These are phyloP conservation scores for Penaeus japonicus DNA, from an alignment of 1,140 invertebrate genomes.

Conservation along the genomic window DNA sequence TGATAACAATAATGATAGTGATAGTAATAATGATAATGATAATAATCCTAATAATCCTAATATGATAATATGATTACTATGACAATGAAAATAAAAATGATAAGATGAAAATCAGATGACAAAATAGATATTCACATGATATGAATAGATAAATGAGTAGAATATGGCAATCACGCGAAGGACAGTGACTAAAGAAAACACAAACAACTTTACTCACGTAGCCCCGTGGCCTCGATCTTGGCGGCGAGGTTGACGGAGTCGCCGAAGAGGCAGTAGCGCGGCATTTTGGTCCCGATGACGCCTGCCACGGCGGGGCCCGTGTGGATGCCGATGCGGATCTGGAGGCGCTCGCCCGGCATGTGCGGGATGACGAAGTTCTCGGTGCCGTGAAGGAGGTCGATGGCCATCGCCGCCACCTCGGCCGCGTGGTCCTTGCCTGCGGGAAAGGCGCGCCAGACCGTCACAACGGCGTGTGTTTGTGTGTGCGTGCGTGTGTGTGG, in stretches of 20 bases:
- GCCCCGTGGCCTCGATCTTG: slow-evolving; percentile 81
- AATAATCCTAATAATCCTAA: not conserved
- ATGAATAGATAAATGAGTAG: not conserved
- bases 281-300: slow-evolving; percentile 83
- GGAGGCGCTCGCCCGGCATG: slow-evolving; percentile 73
- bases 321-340: slow-evolving; percentile 80
- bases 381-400: slow-evolving; percentile 81
- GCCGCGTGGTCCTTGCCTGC: slow-evolving; percentile 81
- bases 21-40: not conserved
- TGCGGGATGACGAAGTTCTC: slow-evolving; percentile 81
- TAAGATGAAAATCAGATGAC: not conserved
- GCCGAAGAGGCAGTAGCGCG: slow-evolving; percentile 83
- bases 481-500: not conserved
- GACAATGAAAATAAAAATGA: not conserved
- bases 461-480: not conserved
- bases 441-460: not conserved
- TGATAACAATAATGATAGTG: not conserved
- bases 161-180: not conserved
- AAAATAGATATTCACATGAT: too few species aligned
- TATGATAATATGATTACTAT: not conserved
- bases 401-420: slow-evolving; percentile 88
- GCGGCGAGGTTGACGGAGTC: slow-evolving; percentile 85
- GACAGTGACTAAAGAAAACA: not conserved
- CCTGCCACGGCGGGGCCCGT: slow-evolving; percentile 76
- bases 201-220: slow-evolving; percentile 67